Base-by-base conservation (phyloP, 1,140 invertebrate genomes). In the Linepithema humile region DNA sequence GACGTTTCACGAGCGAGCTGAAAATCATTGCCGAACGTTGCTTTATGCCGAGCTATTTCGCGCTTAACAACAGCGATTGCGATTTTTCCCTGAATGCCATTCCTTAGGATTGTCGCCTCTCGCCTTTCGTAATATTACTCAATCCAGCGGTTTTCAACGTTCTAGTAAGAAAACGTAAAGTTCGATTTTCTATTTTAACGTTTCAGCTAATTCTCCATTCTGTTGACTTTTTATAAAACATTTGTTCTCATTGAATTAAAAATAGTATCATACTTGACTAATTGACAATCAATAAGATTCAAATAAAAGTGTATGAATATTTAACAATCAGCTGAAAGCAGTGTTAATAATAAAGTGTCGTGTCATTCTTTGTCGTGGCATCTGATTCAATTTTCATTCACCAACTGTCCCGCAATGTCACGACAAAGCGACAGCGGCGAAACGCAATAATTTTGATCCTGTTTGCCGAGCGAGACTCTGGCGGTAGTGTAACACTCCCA, bases 1-100 rank as follows among this genome's bases (percentile, higher is more conserved):
- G 38, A 20, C 50, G 40, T 38, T 17, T 65, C 23, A 20, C 70
- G 53, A 74, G 50, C 75, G 55, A 55, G 32, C 12, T 43, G 55
- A 73, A 75, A 85, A 53, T 67, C 57, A 75, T 50, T 59, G 26
- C 20, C 48, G 29, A 73, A 57, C 35, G 50, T 32, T 73, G 59
- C 62, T 77, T 77, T 77, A 75, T 35, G 59, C 29, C 59, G n/a
- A 29, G 29, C 59, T 48, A 77, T 77, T 77, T 77, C 73, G 59
- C 73, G 73, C 57, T 75, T 48, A 75, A 64, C 73, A 48, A 12
- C 59, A 59, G 59, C 43, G 59, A 77, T 32, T 38, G 40, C n/a
- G 26, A 72, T 59, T 70, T 50, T 48, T 40, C 50, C 38, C 85
- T 45, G 20, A 23, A 50, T 40, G 40, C 26, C 23, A 12, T 23